Conservation (phyloP, 1,140 invertebrate species). For the Prorops nasuta region DNA sequence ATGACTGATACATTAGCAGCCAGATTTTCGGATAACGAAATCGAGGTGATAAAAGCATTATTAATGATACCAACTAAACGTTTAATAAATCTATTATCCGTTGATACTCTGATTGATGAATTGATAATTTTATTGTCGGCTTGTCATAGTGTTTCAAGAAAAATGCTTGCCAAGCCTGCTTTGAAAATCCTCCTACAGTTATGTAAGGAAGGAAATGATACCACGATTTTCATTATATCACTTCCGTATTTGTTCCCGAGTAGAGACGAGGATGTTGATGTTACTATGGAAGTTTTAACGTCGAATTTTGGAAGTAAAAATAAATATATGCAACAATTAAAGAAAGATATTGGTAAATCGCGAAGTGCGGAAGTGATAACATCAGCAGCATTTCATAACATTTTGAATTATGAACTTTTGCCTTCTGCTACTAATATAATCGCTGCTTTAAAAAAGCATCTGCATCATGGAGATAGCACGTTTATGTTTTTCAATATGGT, state of each 20-base stretch:
- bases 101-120: conserved; percentile 38
- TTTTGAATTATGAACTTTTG: conserved; percentile 40
- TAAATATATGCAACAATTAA: conserved; percentile 42
- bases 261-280: conserved; percentile 48
- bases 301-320: conserved; percentile 56
- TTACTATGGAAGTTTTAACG: conserved; percentile 54
- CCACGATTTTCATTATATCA: conserved; percentile 51
- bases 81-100: conserved; percentile 34
- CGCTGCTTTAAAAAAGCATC: conserved; percentile 35
- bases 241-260: conserved; percentile 63
- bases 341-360: conserved; percentile 42
- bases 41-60: conserved; percentile 36
- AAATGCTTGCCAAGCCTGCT: conserved; percentile 36
- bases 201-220: conserved; percentile 38
- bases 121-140: conserved; percentile 39
- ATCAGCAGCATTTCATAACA: conserved; percentile 43
- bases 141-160: conserved; percentile 33
- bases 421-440: conserved; percentile 40
- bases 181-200: conserved; percentile 44
- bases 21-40: conserved; percentile 43
- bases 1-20: conserved; percentile 37
- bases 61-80: conserved; percentile 34
- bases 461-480: conserved; percentile 34
- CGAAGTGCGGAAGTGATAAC: conserved; percentile 35
- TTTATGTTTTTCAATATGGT: conserved; percentile 50